These are phyloP conservation scores for Epinephelus cyanopodus DNA, from an alignment of 2,113 vertebrate species.

Conservation along the genomic window DNA sequence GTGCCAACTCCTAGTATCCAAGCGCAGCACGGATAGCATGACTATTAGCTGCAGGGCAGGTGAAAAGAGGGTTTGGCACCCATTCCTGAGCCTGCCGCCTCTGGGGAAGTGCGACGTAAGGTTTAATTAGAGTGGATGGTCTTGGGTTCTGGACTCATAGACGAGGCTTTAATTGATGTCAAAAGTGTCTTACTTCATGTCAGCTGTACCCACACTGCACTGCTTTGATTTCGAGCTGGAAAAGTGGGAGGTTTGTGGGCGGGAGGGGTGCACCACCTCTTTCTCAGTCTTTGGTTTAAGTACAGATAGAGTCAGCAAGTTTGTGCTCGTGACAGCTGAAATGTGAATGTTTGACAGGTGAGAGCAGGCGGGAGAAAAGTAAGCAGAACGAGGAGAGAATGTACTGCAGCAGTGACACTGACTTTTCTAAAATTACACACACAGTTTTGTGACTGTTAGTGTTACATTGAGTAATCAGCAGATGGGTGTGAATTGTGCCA, in stretches of 20 bases:
- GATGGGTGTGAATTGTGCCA: slow-evolving; percentile 19
- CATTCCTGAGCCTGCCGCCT: slow-evolving; percentile 46
- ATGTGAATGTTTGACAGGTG: slow-evolving; percentile 14
- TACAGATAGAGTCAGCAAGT: slow-evolving; percentile 5
- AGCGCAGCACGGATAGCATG: slow-evolving; percentile 22
- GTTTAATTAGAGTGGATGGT: slow-evolving; percentile 62
- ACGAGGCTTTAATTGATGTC: slow-evolving; percentile 59
- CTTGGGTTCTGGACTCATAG: slow-evolving; percentile 29
- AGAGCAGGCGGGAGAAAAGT: not conserved
- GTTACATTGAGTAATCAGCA: slow-evolving; percentile 18
- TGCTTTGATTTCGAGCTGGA: slow-evolving; percentile 32
- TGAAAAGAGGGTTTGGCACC: slow-evolving; percentile 60
- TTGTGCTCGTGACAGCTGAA: slow-evolving; percentile 5
- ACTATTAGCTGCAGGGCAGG: slow-evolving; percentile 54
- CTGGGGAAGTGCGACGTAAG: slow-evolving; percentile 48
- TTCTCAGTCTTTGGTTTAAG: slow-evolving; percentile 13
- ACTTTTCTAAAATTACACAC: slow-evolving; percentile 7
- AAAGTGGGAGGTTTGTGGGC: slow-evolving; percentile 5
- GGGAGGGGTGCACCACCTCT: not conserved
- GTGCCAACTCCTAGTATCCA: slow-evolving; percentile 56
- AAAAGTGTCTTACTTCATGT: slow-evolving; percentile 46
- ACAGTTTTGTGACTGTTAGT: not conserved
- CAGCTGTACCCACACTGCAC: slow-evolving; percentile 8
- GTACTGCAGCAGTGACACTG: not conserved
- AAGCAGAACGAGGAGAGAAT: slow-evolving; percentile 1